phyloP scores from a whole-genome alignment of 2,888 invertebrate genomes.

The Drosophila austrosaltans region DNA sequence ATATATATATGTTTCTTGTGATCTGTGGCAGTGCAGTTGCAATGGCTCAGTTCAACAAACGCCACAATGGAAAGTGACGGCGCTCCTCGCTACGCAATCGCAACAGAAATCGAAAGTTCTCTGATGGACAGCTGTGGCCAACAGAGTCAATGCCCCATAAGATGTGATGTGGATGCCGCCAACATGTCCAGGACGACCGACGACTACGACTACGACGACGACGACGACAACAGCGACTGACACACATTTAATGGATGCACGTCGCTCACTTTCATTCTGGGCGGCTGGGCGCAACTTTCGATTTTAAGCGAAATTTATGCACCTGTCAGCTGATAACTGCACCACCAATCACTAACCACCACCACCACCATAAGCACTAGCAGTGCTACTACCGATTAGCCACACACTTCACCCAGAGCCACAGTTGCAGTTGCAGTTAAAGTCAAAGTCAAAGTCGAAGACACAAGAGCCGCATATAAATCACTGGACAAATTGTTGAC shows the following conservation, averaged over 20 bases:
- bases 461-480: constrained; percentile 55
- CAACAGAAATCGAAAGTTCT: constrained; percentile 73
- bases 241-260: constrained; percentile 77
- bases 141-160: constrained; percentile 65
- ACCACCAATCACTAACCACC: constrained; percentile 50
- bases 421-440: constrained; percentile 26
- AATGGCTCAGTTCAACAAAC: constrained; percentile 70
- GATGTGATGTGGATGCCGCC: constrained; percentile 16
- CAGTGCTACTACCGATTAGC: constrained; percentile 43
- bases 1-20: constrained; percentile 66
- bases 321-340: constrained; percentile 72
- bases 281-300: constrained; percentile 69
- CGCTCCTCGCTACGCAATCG: constrained; percentile 58
- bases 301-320: constrained; percentile 74
- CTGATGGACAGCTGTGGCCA: constrained; percentile 71
- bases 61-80: constrained; percentile 62
- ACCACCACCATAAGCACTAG: constrained; percentile 21
- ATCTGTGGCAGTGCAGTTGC: constrained; percentile 60
- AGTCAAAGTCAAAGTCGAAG: constrained; percentile 22
- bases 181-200: constrained; percentile 9
- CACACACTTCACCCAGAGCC: constrained; percentile 25
- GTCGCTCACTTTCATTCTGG: constrained; percentile 72
- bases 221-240: constrained; percentile 51
- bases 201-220: constrained; percentile 3
- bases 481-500: constrained; percentile 78